These are phyloP conservation scores for Ibidorhyncha struthersii DNA, from an alignment of 2,113 vertebrate genomes.

Conservation along the genomic window DNA sequence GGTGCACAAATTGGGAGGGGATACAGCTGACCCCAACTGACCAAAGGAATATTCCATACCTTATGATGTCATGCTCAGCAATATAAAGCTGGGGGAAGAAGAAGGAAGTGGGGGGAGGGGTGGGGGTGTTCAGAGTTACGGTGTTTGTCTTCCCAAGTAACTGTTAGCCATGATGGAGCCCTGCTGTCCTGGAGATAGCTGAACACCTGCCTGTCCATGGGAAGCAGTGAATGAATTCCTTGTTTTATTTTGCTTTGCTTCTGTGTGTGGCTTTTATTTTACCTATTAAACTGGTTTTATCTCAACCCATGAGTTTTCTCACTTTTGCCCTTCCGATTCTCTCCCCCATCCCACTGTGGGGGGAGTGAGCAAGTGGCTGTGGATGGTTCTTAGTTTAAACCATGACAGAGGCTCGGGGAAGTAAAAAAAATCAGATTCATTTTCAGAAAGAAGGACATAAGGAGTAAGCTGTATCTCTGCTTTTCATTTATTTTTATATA, in stretches of 20 bases:
- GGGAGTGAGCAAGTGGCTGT: accelerated
- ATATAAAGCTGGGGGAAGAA: neutral
- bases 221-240: neutral
- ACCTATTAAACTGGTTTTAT: neutral
- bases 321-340: neutral
- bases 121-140: no score
- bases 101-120: neutral
- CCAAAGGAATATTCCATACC: neutral
- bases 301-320: accelerated
- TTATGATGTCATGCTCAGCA: accelerated
- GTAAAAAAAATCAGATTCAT: neutral
- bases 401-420: neutral
- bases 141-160: neutral
- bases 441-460: neutral
- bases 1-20: accelerated
- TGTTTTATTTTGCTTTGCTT: neutral
- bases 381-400: neutral
- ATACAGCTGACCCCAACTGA: neutral
- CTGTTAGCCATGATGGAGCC: accelerated
- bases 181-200: neutral
- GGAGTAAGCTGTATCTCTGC: neutral
- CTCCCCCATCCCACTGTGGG: accelerated
- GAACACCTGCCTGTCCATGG: accelerated
- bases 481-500: neutral
- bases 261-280: neutral